Percentiles rank a stretch among this genome's conserved stretches.
These are phyloP conservation scores for Knipowitschia caucasica DNA, from an alignment of 2,797 vertebrate genomes.

Conservation along the genomic window DNA sequence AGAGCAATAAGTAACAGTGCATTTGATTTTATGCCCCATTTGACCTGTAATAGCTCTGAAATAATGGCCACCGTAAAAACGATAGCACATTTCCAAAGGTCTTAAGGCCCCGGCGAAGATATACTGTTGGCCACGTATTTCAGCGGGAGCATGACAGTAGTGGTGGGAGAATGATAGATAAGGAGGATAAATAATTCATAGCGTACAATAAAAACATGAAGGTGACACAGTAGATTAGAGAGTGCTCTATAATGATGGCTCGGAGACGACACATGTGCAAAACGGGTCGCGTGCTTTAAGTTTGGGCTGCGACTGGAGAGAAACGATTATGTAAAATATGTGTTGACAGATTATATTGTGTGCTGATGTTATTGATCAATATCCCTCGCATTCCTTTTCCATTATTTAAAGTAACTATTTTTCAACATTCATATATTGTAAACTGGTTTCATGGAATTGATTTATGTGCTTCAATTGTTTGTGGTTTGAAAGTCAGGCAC, in stretches of 20 bases:
- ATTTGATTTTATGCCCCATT: slow-evolving; percentile 34
- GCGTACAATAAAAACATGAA: slow-evolving; percentile 1
- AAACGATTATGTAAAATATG: neutral
- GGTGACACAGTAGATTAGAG: neutral
- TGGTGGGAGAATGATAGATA: neutral
- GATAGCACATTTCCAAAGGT: slow-evolving; percentile 17
- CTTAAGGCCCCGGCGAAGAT: slow-evolving; percentile 15
- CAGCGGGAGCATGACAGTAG: neutral
- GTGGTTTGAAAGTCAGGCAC: no score
- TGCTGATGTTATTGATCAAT: no score
- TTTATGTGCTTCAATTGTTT: no score
- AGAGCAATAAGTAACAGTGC: slow-evolving; percentile 9
- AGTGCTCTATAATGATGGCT: neutral
- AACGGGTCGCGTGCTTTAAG: neutral
- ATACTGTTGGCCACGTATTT: slow-evolving; percentile 15
- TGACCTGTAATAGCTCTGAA: slow-evolving; percentile 40
- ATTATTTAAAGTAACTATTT: no score
- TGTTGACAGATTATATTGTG: neutral
- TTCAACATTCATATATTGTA: no score
- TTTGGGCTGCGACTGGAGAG: neutral
- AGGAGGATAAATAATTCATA: neutral
- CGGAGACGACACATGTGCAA: neutral
- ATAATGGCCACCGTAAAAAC: slow-evolving; percentile 35
- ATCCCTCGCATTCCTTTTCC: no score
- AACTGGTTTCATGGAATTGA: no score